Conservation (phyloP, 2,888 invertebrate genomes). For the Yponomeuta evonymella region DNA sequence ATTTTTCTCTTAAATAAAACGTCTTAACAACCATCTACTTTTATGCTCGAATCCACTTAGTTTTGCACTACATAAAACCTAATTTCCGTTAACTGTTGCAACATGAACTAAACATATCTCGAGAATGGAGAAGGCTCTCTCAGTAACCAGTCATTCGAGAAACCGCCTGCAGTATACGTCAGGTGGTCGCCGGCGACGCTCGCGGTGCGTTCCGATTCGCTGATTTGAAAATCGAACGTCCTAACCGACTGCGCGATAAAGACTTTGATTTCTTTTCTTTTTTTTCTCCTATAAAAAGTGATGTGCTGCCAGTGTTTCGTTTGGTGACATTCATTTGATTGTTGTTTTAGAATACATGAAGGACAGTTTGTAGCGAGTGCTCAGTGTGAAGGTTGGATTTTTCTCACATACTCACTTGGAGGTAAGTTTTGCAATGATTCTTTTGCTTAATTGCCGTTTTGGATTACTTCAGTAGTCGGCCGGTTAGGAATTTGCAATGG, state of each 20-base stretch:
- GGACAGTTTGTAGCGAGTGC: constrained; percentile 29
- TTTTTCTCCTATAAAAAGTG: constrained; percentile 49
- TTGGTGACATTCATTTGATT: constrained; percentile 49
- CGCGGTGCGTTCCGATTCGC: constrained; percentile 46
- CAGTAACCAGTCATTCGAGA: constrained; percentile 59
- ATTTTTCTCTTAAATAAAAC: constrained; percentile 25
- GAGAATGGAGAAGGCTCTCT: constrained; percentile 64
- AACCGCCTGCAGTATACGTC: constrained; percentile 59
- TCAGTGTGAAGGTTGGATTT: constrained; percentile 51
- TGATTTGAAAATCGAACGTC: constrained; percentile 60
- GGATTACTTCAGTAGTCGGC: background rate
- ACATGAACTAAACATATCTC: constrained; percentile 39
- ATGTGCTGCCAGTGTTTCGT: constrained; percentile 36
- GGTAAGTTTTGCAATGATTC: constrained; percentile 42
- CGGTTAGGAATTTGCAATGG: background rate
- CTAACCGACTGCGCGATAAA: constrained; percentile 31
- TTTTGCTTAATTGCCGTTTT: constrained; percentile 8
- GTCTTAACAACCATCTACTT: constrained; percentile 26
- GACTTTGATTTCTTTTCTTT: constrained; percentile 61
- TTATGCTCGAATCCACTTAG: constrained; percentile 21
- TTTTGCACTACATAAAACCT: constrained; percentile 11
- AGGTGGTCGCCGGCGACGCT: constrained; percentile 51
- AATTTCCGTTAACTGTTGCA: constrained; percentile 24
- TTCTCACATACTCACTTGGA: constrained; percentile 44
- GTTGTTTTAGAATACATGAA: constrained; percentile 25